These are phyloP conservation scores for Eleutherodactylus coqui DNA, from an alignment of 2,797 vertebrate genomes.

Conservation along the genomic window DNA sequence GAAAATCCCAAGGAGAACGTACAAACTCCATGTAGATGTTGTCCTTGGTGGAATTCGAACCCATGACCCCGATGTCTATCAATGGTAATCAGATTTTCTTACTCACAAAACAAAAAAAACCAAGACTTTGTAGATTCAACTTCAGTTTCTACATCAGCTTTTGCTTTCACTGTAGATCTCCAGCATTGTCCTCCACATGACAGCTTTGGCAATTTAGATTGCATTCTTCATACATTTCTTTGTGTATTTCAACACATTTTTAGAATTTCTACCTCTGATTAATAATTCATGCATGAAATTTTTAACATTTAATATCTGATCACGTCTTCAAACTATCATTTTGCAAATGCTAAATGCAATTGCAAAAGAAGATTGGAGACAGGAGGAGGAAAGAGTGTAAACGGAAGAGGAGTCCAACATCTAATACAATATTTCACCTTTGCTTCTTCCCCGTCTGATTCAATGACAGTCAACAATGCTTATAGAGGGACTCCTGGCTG, in stretches of 20 bases:
- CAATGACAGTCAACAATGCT: background rate
- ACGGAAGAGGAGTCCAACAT: background rate
- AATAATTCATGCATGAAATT: background rate
- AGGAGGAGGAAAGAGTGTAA: background rate
- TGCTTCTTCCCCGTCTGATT: background rate
- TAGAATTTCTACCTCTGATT: background rate
- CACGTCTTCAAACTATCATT: background rate
- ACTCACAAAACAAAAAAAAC: background rate
- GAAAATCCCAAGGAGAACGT: too few relatives aligned
- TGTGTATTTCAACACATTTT: background rate
- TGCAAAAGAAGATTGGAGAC: background rate
- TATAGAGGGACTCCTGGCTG: too few relatives aligned
- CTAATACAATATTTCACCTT: background rate
- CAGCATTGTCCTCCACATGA: background rate
- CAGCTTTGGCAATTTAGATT: background rate
- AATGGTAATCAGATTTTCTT: background rate
- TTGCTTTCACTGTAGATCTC: background rate
- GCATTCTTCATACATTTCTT: background rate
- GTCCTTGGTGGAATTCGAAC: too few relatives aligned
- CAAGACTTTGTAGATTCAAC: background rate
- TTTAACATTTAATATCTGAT: background rate
- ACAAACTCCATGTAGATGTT: too few relatives aligned
- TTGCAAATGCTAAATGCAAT: background rate
- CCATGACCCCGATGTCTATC: background rate
- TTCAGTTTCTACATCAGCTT: background rate